These are phyloP conservation scores for Arenaria interpres DNA, from an alignment of 2,113 vertebrate genomes.

Conservation along the genomic window DNA sequence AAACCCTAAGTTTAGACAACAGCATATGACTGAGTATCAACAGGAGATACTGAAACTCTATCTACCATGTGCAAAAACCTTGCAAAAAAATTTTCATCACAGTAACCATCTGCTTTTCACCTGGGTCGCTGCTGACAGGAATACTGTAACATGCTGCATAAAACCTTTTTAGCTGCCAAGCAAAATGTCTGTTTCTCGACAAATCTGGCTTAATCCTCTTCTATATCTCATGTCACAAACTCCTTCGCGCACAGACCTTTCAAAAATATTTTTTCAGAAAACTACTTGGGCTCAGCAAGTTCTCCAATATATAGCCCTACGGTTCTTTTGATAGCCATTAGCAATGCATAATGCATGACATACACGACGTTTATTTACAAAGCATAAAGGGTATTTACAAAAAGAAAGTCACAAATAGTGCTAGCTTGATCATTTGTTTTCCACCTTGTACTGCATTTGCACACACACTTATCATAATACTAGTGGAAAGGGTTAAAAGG, in stretches of 20 bases:
- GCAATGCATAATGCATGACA: neutral
- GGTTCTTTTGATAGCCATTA: neutral
- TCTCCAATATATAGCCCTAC: neutral
- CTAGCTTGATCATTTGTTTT: neutral
- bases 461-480: neutral
- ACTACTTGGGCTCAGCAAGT: slow-evolving; percentile 28
- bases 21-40: neutral
- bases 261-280: slow-evolving; percentile 2
- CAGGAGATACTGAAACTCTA: slow-evolving; percentile 6
- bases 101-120: slow-evolving; percentile 50
- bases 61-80: neutral
- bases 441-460: neutral
- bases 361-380: neutral
- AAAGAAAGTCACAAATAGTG: neutral
- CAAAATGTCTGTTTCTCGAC: slow-evolving; percentile 53
- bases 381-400: neutral
- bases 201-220: slow-evolving; percentile 52
- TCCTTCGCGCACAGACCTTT: neutral
- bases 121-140: slow-evolving; percentile 5
- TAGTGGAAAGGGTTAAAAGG: neutral
- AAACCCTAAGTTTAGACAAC: slow-evolving; percentile 26
- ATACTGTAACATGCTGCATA: slow-evolving; percentile 14
- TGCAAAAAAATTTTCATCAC: neutral
- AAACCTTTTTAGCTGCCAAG: slow-evolving; percentile 49
- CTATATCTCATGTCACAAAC: slow-evolving; percentile 14